A percentile compares a stretch with the other conserved stretches of the same genome.
Evolutionary conservation across 2,888 invertebrate species (phyloP).

Genomic region (Luperina nickerlii): DNA sequence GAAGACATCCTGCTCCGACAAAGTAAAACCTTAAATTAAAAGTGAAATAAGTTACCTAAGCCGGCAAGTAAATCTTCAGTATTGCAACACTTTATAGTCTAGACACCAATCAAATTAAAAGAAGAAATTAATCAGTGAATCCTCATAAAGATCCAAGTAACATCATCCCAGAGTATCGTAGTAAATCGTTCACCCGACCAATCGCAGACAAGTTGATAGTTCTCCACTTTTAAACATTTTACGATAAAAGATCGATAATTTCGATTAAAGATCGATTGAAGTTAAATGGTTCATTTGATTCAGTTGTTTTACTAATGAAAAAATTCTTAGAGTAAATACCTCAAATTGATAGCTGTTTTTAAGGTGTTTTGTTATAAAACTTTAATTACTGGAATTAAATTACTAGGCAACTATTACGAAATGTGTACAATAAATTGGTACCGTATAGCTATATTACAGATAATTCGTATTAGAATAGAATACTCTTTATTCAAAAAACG

Average conservation of each 20-base stretch:
- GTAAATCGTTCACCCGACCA: constrained; percentile 30
- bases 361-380: constrained; percentile 1
- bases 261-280: constrained; percentile 47
- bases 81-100: neutral
- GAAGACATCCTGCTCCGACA: neutral
- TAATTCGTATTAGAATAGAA: too few species aligned
- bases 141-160: constrained; percentile 8
- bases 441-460: too few species aligned
- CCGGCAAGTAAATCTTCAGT: neutral
- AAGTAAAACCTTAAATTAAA: neutral
- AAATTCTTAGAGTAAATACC: constrained; percentile 14
- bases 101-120: constrained; percentile 19
- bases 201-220: constrained; percentile 21
- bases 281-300: constrained; percentile 28
- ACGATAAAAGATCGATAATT: too few species aligned
- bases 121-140: constrained; percentile 36
- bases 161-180: constrained; percentile 15
- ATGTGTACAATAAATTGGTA: neutral
- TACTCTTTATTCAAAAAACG: too few species aligned
- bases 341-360: neutral
- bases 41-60: neutral
- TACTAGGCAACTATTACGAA: neutral
- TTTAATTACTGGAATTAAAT: neutral
- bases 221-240: constrained; percentile 22
- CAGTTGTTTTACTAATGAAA: constrained; percentile 23